These are phyloP conservation scores for Serrognathus titanus DNA, from an alignment of 2,888 invertebrate genomes.

Conservation along the genomic window DNA sequence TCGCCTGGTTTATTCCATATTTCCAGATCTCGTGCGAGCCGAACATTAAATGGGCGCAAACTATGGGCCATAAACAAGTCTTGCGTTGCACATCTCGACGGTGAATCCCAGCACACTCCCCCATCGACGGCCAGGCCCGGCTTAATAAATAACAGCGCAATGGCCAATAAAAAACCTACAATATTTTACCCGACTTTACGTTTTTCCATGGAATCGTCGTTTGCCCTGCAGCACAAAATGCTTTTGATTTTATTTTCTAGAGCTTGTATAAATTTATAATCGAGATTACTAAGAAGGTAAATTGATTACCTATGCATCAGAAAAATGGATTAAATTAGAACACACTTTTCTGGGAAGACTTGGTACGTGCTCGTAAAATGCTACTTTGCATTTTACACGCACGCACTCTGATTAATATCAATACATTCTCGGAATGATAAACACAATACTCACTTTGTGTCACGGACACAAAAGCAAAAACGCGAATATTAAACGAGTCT, in stretches of 20 bases:
- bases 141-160: not conserved
- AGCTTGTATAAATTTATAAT: no score
- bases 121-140: not conserved
- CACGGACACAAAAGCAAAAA: not conserved
- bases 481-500: not conserved
- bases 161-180: not conserved
- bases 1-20: conserved; percentile 5
- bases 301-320: no score
- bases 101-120: conserved; percentile 12
- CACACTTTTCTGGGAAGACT: not conserved
- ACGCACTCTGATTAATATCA: conserved; percentile 7
- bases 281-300: no score
- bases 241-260: no score
- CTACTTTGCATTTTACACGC: conserved; percentile 12
- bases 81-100: conserved; percentile 21
- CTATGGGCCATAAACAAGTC: conserved; percentile 22
- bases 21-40: conserved; percentile 21
- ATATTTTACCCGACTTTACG: not conserved
- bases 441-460: not conserved
- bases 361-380: conserved; percentile 9
- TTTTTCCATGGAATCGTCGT: no score
- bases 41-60: conserved; percentile 21
- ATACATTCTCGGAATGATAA: conserved; percentile 2
- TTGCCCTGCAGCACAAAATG: no score
- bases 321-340: no score